Evolutionary conservation across 2,113 vertebrate species (phyloP).

Genomic region (Onychostruthus taczanowskii): DNA sequence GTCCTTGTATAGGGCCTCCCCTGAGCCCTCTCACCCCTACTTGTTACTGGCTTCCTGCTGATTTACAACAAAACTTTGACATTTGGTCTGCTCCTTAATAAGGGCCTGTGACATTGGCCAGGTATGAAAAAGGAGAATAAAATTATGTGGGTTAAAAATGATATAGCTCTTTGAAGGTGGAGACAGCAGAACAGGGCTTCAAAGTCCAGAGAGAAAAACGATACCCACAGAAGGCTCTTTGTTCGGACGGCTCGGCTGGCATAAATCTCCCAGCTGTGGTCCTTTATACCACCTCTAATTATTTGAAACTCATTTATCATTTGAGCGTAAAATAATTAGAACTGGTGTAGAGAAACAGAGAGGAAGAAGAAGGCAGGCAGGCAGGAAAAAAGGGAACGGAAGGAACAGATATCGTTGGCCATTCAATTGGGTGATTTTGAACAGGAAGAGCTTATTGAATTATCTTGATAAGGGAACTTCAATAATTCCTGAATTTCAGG

Average conservation of each 20-base stretch:
- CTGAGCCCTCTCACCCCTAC: neutral
- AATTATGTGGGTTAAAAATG: conserved; percentile 48
- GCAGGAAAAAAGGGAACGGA: conserved; percentile 11
- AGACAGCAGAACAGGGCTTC: conserved; percentile 14
- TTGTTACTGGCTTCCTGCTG: conserved; percentile 36
- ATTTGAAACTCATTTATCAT: conserved; percentile 60
- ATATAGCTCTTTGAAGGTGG: conserved; percentile 47
- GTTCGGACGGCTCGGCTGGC: neutral
- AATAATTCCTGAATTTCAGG: conserved; percentile 22
- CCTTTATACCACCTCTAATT: conserved; percentile 52
- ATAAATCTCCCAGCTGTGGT: conserved; percentile 22
- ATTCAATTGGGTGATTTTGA: conserved; percentile 21
- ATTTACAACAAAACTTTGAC: conserved; percentile 33
- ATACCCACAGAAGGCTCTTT: conserved; percentile 58
- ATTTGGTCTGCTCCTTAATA: conserved; percentile 51
- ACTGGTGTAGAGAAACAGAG: neutral
- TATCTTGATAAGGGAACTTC: conserved; percentile 8
- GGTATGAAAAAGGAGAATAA: conserved; percentile 43
- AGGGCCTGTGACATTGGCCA: conserved; percentile 49
- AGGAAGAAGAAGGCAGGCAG: neutral
- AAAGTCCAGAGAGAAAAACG: conserved; percentile 45
- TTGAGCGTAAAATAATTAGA: conserved; percentile 30
- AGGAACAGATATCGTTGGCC: neutral
- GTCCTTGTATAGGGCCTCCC: neutral
- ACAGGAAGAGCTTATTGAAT: conserved; percentile 47